phyloP scores from a whole-genome alignment of 2,797 vertebrate genomes.

The Tangara arthus region DNA sequence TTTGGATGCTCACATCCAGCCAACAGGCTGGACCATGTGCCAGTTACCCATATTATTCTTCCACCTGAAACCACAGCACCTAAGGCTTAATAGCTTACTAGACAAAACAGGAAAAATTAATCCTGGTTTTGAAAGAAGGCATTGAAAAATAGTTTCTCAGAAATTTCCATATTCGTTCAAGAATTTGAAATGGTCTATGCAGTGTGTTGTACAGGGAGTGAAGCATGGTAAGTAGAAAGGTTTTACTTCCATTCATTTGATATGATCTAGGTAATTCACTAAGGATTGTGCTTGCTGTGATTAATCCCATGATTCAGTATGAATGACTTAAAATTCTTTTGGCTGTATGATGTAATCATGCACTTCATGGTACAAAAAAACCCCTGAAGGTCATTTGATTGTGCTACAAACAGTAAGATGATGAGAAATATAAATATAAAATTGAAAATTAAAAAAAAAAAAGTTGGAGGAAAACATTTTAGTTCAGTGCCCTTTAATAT shows the following conservation, averaged over 20 bases:
- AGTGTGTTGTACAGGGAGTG: background rate
- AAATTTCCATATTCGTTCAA: background rate
- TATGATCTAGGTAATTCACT: background rate
- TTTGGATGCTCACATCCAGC: background rate
- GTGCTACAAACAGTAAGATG: background rate
- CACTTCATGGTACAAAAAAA: background rate
- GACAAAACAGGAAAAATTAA: conserved; percentile 13
- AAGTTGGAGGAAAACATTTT: background rate
- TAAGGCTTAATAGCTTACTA: background rate
- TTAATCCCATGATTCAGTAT: background rate
- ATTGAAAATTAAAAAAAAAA: background rate
- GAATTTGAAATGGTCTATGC: background rate
- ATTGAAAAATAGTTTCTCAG: background rate
- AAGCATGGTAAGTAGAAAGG: background rate
- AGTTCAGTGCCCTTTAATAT: background rate
- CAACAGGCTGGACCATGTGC: background rate
- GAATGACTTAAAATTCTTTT: background rate
- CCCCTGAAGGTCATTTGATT: background rate
- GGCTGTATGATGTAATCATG: background rate
- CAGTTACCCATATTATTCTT: background rate
- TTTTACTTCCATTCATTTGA: background rate
- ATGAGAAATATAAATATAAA: background rate
- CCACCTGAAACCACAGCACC: background rate
- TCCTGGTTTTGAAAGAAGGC: background rate
- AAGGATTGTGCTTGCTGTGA: background rate